Base-by-base conservation (phyloP, 2,888 invertebrate species). In the Slavum lentiscoides region DNA sequence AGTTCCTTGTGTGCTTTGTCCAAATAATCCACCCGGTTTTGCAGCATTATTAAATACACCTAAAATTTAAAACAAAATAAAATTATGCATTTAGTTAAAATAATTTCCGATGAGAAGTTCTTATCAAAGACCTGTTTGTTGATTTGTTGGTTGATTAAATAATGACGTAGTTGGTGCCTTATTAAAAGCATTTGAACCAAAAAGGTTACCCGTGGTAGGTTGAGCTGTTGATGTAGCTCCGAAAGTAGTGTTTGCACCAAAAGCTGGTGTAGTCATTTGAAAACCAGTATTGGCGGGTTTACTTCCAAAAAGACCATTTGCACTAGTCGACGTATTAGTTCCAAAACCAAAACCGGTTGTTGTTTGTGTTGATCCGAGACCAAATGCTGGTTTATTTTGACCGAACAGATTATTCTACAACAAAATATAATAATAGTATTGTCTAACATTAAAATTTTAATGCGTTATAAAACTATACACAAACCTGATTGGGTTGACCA, bases 11-110 rank as follows among this genome's bases (percentile, higher is more conserved):
- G 84, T 83, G 23, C 82, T 81, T 37, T 74, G 83, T 39, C 89
- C 89, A 84, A 91, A 91, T 7, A 91, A 85, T 4, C 87, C 87
- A 11, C 88, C 88, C 0, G 89, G 87, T 84, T 89, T 87, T 30
- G 85, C 86, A 9, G 88, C 85, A 66, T 87, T 87, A 85, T 86
- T 88, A 0, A 80, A 80, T n/a, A 72, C 64, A 88, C 87, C 84
- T 91, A 90, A 83, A 90, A 84, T 2, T 21, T 6, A 49, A 68
- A 43, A 61, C 1, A 59, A 19, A 70, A 67, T 30, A 85, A 85
- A 64, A 84, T 83, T 6, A 74, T 55, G 19, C 23, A 21, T 64
- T 59, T 74, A 58, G 49, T 7, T 53, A 64, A 30, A 21, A 21
- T 74, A 19, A 37, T 13, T 43, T 53, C 2, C 9, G 64, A 58